Base-by-base conservation (phyloP, 1,140 invertebrate genomes). In the Zaprionus taronus region DNA sequence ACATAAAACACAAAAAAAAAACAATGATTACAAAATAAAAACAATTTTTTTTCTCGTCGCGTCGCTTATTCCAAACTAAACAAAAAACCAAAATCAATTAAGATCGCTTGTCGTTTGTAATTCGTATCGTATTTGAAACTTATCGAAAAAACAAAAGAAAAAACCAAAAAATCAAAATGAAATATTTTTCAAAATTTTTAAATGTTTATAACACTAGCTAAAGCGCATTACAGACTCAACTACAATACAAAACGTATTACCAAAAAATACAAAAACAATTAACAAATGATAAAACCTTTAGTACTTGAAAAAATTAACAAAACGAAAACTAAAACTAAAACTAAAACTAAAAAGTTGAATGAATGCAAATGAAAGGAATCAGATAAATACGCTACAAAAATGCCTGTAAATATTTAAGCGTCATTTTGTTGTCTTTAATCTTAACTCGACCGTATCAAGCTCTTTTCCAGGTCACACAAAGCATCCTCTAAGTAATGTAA, bases 151-250 rank as follows among this genome's bases (percentile, higher is more conserved):
- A 60, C 14, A 44, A 28, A 70, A 55, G 11, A 41, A 60, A 60
- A 36, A 24, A 76, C 67, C 49, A 36, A 56, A 26, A 71, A 89
- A 87, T 89, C 84, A 89, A 83, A 87, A 87, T 70, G 66, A 83
- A 81, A 81, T 87, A 87, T 87, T 87, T 87, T 87, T 89, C 81
- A 69, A 83, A 83, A 84, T 84, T 80, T 87, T 89, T 89, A 69
- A 89, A 81, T 89, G 84, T 89, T 89, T 87, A 87, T 87, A 87
- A 26, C n/a, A 47, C 53, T 86, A 80, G 62, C 57, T 63, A 71
- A 72, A 72, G 69, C 56, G 65, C 63, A 81, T 77, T 80, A 65
- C 66, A 73, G 78, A 67, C 66, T 41, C 41, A n/a, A 41, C 38
- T 47, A 47, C 15, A 44, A 44, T 17, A 7, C 1, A 44, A 44